These are phyloP conservation scores for Hirudinaria manillensis DNA, from an alignment of 2,888 invertebrate species.

Conservation along the genomic window DNA sequence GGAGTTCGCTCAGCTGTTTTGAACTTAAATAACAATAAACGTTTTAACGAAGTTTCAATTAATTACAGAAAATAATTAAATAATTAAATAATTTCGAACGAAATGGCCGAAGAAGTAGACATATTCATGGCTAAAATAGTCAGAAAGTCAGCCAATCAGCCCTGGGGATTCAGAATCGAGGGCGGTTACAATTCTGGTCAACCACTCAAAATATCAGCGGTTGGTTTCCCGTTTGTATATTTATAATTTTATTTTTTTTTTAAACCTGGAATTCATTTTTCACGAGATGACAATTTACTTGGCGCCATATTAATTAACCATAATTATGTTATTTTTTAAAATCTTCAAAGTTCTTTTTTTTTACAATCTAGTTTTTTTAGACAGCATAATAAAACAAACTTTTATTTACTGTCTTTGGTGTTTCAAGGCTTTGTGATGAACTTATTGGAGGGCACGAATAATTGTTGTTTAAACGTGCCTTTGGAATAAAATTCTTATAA, in stretches of 20 bases:
- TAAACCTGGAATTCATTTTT: background rate
- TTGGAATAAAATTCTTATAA: too few species aligned
- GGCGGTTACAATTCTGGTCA: conserved; percentile 36
- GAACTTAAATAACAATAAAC: background rate
- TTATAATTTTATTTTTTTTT: conserved; percentile 10
- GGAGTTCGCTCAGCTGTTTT: background rate
- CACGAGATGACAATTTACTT: background rate
- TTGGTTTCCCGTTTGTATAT: conserved; percentile 30
- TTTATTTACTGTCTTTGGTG: too few species aligned
- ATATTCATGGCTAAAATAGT: conserved; percentile 40
- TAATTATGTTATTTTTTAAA: too few species aligned
- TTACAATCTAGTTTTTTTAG: too few species aligned
- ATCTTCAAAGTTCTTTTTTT: too few species aligned
- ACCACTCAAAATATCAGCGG: conserved; percentile 37
- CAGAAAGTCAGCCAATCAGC: conserved; percentile 30
- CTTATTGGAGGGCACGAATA: too few species aligned
- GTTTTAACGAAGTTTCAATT: background rate
- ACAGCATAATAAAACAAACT: too few species aligned
- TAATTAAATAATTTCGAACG: background rate
- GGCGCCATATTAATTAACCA: too few species aligned
- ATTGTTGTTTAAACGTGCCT: too few species aligned
- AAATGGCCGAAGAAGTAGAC: conserved; percentile 37
- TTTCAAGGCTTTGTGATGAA: too few species aligned
- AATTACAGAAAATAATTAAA: background rate
- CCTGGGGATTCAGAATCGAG: conserved; percentile 40